Conservation (phyloP, 2,113 vertebrate genomes). For the Ceyx melanurus region DNA sequence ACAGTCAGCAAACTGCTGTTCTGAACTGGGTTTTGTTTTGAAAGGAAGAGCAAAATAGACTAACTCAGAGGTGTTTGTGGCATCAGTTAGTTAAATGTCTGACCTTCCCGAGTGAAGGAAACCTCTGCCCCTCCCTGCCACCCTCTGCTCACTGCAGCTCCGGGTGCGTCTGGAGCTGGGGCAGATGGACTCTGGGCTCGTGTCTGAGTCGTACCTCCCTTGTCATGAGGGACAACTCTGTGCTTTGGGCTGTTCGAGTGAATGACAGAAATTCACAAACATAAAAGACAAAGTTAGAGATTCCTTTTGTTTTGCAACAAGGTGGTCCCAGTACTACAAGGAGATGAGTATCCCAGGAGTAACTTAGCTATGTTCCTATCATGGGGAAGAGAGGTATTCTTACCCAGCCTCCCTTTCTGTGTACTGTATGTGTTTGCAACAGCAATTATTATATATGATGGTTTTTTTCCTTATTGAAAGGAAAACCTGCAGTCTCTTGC, state of each 20-base stretch:
- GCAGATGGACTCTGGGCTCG: fast-evolving
- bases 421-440: neutral
- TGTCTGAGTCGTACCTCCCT: neutral
- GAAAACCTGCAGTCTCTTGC: constrained; percentile 54
- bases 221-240: no score
- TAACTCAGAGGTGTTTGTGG: neutral
- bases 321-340: neutral
- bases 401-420: neutral
- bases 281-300: neutral
- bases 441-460: neutral
- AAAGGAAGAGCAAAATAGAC: neutral
- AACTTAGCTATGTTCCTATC: neutral
- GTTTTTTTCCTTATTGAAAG: constrained; percentile 14
- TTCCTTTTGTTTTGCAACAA: neutral
- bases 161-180: fast-evolving
- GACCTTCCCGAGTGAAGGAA: neutral
- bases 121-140: neutral
- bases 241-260: neutral
- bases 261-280: fast-evolving
- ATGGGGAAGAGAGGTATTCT: neutral
- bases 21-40: neutral
- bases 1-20: neutral
- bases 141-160: neutral
- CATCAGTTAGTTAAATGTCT: neutral
- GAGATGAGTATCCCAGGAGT: neutral